Base-by-base conservation (phyloP, 2,797 vertebrate species). In the Serranus cabrilla region DNA sequence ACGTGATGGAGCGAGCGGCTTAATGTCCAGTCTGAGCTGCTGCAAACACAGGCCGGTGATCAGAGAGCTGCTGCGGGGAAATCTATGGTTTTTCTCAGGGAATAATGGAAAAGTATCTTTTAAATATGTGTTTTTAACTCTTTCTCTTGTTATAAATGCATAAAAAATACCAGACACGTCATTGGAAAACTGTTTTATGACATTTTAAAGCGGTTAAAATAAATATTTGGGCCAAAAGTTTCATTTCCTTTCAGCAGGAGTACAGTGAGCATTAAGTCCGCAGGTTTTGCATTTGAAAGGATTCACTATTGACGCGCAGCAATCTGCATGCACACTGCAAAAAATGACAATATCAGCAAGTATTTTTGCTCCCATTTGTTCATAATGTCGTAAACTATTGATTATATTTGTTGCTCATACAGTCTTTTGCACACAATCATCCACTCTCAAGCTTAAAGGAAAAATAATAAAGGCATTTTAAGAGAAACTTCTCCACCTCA, bases 1-100 rank as follows among this genome's bases (percentile, higher is more conserved):
- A 90, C 79, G 74, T 73, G 82, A 73, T 52, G 76, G 62, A 78
- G 83, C 52, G 72, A 81, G 71, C 43, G 52, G 63, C 76, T 69
- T 62, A 50, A 71, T 40, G 72, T 56, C 60, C 71, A 59, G 18
- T 11, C 49, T 43, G 43, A 7, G 16, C 40, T 14, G 45, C 39
- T n/a, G 71, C 58, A 25, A 23, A 58, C 16, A 40, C 12, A 40
- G 39, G 39, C 39, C 13, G 11, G 7, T 18, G 5, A 31, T 11
- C 0, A 50, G 7, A 20, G 7, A 51, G 12, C 1, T 4, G 37
- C 1, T n/a, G 39, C 1, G 2, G 13, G 11, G 18, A 12, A 43
- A 60, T 34, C 60, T 14, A 11, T 46, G 25, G 4, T 16, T 52
- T 62, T 18, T 47, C n/a, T n/a, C 0, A 10, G 11, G n/a, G 13